A percentile compares a stretch with the other conserved stretches of the same genome.
Evolutionary conservation across 2,797 vertebrate species (phyloP).

Genomic region (Pristis pectinata): DNA sequence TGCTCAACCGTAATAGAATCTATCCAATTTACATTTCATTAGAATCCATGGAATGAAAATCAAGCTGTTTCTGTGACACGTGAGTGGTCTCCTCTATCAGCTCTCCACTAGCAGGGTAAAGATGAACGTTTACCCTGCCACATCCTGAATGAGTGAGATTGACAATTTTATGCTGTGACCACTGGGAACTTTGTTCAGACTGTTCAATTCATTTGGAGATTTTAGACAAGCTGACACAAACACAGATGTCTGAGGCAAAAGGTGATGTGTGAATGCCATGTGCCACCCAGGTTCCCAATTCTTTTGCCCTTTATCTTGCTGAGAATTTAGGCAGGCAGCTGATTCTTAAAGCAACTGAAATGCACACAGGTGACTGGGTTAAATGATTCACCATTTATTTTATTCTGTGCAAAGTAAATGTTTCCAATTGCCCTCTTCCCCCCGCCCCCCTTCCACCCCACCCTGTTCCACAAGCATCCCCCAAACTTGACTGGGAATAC

Average conservation of each 20-base stretch:
- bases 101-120: background rate
- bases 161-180: background rate
- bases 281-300: conserved; percentile 11
- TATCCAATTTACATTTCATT: conserved; percentile 32
- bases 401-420: background rate
- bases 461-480: background rate
- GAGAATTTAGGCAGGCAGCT: background rate
- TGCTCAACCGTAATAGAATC: background rate
- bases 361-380: background rate
- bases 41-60: conserved; percentile 3
- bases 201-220: background rate
- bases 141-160: background rate
- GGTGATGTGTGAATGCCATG: background rate
- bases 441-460: background rate
- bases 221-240: background rate
- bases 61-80: background rate
- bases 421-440: background rate
- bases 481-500: background rate
- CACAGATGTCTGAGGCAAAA: background rate
- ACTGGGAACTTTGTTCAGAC: background rate
- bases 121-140: background rate
- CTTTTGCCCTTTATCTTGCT: background rate
- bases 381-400: background rate
- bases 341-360: background rate
- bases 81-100: background rate